A percentile compares a stretch with the other conserved stretches of the same genome.
Conservation (phyloP, 92 coral and sea anemone genomes). For the Hydrozoanthus gracilis region DNA sequence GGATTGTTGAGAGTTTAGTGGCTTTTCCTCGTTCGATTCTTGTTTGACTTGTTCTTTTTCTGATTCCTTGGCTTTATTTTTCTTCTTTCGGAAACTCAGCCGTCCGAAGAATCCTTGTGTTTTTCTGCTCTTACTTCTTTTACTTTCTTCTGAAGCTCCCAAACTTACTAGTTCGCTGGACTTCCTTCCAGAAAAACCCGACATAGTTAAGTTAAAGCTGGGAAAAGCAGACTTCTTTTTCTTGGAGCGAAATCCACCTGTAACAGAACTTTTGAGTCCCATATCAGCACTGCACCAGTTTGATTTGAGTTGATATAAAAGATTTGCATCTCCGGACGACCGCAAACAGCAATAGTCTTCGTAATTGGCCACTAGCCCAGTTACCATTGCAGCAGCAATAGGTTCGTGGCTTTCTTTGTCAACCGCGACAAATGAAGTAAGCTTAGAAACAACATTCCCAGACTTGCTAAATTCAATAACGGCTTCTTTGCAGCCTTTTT, state of each 20-base stretch:
- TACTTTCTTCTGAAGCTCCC: neutral
- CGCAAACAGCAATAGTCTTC: no score
- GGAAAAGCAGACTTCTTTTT: no score
- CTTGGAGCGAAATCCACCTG: no score
- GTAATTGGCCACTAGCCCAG: neutral
- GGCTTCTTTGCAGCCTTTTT: constrained; percentile 6
- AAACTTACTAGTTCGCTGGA: no score
- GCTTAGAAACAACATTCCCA: constrained; percentile 74
- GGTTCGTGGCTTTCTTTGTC: constrained; percentile 69
- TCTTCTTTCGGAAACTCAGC: constrained; percentile 27
- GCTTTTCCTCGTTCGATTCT: neutral
- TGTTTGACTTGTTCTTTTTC: neutral
- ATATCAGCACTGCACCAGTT: no score
- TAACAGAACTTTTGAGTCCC: no score
- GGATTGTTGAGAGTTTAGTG: neutral
- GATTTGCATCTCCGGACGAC: no score
- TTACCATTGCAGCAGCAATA: constrained; percentile 62
- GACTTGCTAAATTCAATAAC: constrained; percentile 71
- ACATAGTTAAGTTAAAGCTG: no score
- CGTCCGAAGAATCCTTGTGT: constrained; percentile 16
- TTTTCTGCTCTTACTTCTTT: neutral
- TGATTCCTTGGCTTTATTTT: neutral
- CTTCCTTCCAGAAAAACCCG: no score
- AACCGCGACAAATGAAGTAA: constrained; percentile 83
- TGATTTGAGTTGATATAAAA: no score